Evolutionary conservation across 92 coral and sea anemone genomes (phyloP).

Genomic region (Palythoa grandiflora): DNA sequence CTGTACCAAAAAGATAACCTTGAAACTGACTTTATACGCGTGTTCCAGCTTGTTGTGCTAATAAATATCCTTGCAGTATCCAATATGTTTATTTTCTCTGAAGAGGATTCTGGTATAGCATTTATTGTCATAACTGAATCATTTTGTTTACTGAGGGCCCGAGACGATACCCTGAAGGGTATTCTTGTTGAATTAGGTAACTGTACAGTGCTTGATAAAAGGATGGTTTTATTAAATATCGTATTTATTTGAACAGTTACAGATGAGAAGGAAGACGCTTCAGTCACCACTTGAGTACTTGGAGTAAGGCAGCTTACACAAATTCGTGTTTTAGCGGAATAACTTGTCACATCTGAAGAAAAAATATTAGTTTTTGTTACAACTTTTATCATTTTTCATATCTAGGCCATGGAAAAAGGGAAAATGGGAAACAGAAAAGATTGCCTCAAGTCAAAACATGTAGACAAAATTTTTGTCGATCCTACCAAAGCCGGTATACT

Average conservation of each 20-base stretch:
- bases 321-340: background rate
- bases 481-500: too few relatives aligned
- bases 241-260: background rate
- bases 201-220: background rate
- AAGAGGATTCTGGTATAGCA: background rate
- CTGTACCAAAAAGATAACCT: background rate
- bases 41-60: background rate
- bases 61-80: background rate
- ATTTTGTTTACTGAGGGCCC: background rate
- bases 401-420: background rate
- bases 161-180: background rate
- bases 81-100: background rate
- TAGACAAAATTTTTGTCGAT: too few relatives aligned
- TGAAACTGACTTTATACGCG: background rate
- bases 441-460: too few relatives aligned
- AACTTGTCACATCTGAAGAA: background rate
- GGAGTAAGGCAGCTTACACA: constrained; percentile 5
- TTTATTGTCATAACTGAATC: background rate
- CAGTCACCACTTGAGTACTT: background rate
- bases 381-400: background rate
- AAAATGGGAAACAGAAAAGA: background rate
- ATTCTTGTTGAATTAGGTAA: background rate
- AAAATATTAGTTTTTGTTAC: background rate
- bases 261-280: background rate
- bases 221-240: background rate